phyloP scores from a whole-genome alignment of 2,797 vertebrate genomes.

The Sparus aurata region DNA sequence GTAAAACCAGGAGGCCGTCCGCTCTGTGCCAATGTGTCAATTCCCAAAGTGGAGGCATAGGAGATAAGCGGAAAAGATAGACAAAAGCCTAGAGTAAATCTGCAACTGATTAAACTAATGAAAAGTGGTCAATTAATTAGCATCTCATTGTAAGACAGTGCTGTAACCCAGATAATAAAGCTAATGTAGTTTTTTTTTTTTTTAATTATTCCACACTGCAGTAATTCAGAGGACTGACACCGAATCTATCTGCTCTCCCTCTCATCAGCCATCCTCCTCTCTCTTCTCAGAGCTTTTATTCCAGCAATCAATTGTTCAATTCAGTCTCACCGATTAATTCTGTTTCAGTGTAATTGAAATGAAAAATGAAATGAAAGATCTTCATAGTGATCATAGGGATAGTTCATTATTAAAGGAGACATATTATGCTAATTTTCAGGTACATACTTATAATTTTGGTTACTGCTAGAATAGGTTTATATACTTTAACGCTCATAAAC shows the following conservation, averaged over 20 bases:
- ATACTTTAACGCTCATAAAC: too few relatives aligned
- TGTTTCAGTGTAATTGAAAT: slow-evolving; percentile 23
- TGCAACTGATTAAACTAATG: slow-evolving; percentile 73
- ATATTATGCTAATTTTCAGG: too few relatives aligned
- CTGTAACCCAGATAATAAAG: slow-evolving; percentile 72
- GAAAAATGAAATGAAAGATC: neutral
- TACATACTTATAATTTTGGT: too few relatives aligned
- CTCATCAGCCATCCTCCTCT: slow-evolving; percentile 6
- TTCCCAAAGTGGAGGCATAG: slow-evolving; percentile 48
- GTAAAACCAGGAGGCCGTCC: slow-evolving; percentile 64
- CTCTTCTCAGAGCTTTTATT: slow-evolving; percentile 31
- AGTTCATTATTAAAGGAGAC: too few relatives aligned
- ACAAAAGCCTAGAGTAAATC: slow-evolving; percentile 65
- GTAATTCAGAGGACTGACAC: slow-evolving; percentile 56
- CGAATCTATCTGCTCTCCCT: slow-evolving; percentile 41
- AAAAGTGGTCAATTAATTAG: slow-evolving; percentile 78
- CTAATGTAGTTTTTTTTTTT: slow-evolving; percentile 60
- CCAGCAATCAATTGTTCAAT: slow-evolving; percentile 17
- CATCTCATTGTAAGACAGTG: slow-evolving; percentile 73
- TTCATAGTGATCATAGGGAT: neutral
- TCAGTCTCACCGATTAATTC: neutral
- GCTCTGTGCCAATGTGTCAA: slow-evolving; percentile 64
- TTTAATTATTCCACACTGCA: slow-evolving; percentile 53
- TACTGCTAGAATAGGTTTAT: too few relatives aligned
- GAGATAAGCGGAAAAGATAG: slow-evolving; percentile 61